Evolutionary conservation across 1,140 invertebrate genomes (phyloP).

Genomic region (Achatina immaculata): DNA sequence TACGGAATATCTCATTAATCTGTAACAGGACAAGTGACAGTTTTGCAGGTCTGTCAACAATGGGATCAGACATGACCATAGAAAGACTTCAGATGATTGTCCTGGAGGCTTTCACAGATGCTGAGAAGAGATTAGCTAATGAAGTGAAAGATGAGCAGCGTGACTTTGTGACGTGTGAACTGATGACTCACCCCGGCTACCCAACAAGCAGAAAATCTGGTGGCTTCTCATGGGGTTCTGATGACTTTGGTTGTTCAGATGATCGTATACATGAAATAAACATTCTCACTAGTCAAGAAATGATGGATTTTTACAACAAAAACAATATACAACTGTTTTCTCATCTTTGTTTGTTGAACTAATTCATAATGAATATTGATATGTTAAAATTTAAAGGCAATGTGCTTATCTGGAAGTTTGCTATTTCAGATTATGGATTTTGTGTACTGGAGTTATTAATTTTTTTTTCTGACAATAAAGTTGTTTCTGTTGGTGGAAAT

Average conservation of each 20-base stretch:
- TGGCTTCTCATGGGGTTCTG: constrained; percentile 31
- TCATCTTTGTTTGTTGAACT: constrained; percentile 6
- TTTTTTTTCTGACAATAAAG: no score
- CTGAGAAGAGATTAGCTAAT: neutral
- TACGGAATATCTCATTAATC: no score
- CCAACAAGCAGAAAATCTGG: constrained; percentile 9
- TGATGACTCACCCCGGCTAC: constrained; percentile 35
- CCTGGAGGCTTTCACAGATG: constrained; percentile 27
- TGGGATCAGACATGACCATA: constrained; percentile 26
- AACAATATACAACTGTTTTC: constrained; percentile 35
- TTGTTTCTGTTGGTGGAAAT: no score
- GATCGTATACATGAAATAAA: constrained; percentile 32
- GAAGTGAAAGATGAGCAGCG: neutral
- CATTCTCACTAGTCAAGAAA: constrained; percentile 15
- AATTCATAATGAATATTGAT: no score
- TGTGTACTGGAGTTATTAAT: no score
- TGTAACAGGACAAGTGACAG: constrained; percentile 19
- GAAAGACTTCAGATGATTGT: constrained; percentile 25
- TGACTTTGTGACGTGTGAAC: constrained; percentile 25
- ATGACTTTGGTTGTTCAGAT: constrained; percentile 20
- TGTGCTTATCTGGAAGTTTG: no score
- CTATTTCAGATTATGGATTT: no score
- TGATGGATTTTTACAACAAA: constrained; percentile 22
- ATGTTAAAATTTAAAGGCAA: no score
- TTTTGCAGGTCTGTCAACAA: constrained; percentile 27